Evolutionary conservation across 2,113 vertebrate genomes (phyloP).

Genomic region (Oryzias curvinotus): DNA sequence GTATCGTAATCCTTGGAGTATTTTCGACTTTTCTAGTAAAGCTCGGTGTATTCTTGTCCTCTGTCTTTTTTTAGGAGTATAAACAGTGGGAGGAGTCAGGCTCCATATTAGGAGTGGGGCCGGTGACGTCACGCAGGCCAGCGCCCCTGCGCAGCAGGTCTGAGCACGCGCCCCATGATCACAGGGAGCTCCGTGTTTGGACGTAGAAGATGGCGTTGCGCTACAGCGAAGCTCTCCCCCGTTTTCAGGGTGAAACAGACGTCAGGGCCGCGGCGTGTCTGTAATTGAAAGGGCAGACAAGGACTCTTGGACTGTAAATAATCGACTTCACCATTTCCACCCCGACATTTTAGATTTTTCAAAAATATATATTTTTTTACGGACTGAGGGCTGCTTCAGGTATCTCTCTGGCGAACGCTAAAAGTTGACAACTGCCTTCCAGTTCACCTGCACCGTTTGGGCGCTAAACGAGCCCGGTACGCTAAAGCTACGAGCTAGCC

Average conservation of each 20-base stretch:
- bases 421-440: conserved; percentile 31
- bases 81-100: conserved; percentile 43
- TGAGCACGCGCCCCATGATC: conserved; percentile 35
- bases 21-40: background rate
- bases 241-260: conserved; percentile 2
- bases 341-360: background rate
- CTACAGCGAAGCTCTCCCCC: conserved; percentile 10
- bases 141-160: conserved; percentile 66
- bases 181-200: background rate
- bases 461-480: background rate
- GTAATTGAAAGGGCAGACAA: background rate
- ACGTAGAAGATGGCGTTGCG: conserved; percentile 59
- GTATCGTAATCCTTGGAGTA: background rate
- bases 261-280: background rate
- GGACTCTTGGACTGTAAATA: background rate
- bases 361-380: no score
- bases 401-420: background rate
- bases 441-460: background rate
- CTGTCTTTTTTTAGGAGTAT: conserved; percentile 31
- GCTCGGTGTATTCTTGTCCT: conserved; percentile 1
- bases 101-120: conserved; percentile 35
- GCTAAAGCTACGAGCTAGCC: background rate
- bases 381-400: background rate
- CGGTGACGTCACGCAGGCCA: conserved; percentile 69
- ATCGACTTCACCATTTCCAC: background rate